These are phyloP conservation scores for Dolichotis patagonum DNA, from an alignment of 2,113 vertebrate genomes.

Conservation along the genomic window DNA sequence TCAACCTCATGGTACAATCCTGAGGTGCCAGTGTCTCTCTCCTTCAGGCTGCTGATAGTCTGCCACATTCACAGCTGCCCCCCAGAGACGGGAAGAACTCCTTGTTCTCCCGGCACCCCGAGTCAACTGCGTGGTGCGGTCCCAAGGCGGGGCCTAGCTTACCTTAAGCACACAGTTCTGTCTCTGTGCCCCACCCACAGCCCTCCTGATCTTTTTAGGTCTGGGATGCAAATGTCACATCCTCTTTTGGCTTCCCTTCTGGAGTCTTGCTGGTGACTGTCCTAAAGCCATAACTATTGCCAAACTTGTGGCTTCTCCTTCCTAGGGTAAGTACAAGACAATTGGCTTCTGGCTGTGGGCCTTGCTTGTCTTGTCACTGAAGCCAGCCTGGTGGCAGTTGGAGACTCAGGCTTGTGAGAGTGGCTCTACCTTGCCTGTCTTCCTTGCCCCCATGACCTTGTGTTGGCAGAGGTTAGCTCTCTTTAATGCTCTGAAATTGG, in stretches of 20 bases:
- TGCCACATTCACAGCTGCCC: no score
- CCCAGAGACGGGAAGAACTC: no score
- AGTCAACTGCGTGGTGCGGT: no score
- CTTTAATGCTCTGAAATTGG: constrained; percentile 78
- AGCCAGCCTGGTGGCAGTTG: neutral
- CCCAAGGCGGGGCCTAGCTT: neutral
- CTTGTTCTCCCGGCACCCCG: no score
- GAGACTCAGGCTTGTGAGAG: neutral
- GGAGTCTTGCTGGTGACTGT: neutral
- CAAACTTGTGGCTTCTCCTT: neutral
- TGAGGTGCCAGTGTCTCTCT: no score
- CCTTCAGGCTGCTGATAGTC: no score
- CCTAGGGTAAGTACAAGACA: neutral
- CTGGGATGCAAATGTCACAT: neutral
- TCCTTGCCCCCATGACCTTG: constrained; percentile 62
- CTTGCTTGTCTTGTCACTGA: neutral
- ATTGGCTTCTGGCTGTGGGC: neutral
- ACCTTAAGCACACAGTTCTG: neutral
- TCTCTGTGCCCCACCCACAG: no score
- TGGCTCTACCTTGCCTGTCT: constrained; percentile 41
- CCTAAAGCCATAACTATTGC: neutral
- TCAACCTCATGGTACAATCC: no score
- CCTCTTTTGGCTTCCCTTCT: neutral
- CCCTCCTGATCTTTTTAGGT: neutral
- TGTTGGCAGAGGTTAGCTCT: constrained; percentile 60